Evolutionary conservation across 2,888 invertebrate species (phyloP), one percentile per base, ranked within the genome.

Genomic region (Euspilapteryx auroguttella): DNA sequence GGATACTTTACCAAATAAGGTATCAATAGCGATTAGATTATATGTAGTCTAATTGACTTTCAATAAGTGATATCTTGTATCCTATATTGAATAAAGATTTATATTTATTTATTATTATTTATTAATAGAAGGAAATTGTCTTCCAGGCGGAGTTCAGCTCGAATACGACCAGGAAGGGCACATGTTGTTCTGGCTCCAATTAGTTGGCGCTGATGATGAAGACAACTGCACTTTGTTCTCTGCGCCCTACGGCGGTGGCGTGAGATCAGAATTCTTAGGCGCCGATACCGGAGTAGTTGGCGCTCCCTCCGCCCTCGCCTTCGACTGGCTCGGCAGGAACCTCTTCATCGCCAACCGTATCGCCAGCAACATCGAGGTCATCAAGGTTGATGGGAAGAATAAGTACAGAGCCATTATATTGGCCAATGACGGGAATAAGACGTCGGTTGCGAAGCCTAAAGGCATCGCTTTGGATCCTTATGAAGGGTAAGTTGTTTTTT

Each of bases 291-390:
- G 95, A n/a, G 82, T 95, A 26, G 87, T 94, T 6, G 94, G 96
- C 0, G 87, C 94, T 0, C 92, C 96, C 0, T 89, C 90, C 20
- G 84, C 91, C 0, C 82, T 99, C 22, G 96, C 97, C 0, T 91
- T 96, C 48, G 98, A 99, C 56, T 98, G 98, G 97, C 78, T 97
- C 12, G 96, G 97, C 3, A 79, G 95, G 30, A 99, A 98, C 66
- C 59, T 99, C 20, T 97, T 89, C 55, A 86, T 97, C 56, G 94
- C 93, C 14, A 97, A 96, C 49, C 82, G 87, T 21, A 79, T 86
- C 2, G 91, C 94, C 2, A 90, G 93, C 30, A 95, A 94, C 39
- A 89, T 98, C 36, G 95, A 96, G 65, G 84, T 93, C 2, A 81
- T 95, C 1, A 82, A 88, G 38, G 83, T 92, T 1, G 93, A 94